Conservation (phyloP, 1,140 invertebrate species). For the Zaprionus vittiger region DNA sequence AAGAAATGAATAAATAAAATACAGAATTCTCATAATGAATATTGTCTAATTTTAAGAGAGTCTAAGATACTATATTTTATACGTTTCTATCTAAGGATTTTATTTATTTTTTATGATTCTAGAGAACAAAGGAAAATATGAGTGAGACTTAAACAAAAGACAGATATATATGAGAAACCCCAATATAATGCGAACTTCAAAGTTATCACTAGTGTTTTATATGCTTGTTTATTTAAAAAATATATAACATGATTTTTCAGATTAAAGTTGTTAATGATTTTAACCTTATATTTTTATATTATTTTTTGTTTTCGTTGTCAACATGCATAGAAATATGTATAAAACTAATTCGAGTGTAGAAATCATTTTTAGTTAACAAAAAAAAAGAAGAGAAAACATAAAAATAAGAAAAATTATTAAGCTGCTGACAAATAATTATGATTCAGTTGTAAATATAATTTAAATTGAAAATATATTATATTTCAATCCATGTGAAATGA, state of each 20-base stretch:
- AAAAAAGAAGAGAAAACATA: background rate
- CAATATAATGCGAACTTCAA: constrained; percentile 31
- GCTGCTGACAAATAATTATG: background rate
- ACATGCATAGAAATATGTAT: no score
- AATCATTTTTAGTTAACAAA: background rate
- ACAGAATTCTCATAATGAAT: background rate
- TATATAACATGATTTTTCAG: no score
- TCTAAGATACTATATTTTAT: constrained; percentile 14
- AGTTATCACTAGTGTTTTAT: background rate
- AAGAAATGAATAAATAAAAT: background rate
- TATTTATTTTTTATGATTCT: constrained; percentile 26
- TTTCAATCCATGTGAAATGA: background rate
- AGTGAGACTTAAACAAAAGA: constrained; percentile 66
- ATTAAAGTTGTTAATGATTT: no score
- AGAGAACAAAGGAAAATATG: constrained; percentile 55
- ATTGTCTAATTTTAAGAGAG: constrained; percentile 12
- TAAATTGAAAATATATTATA: background rate
- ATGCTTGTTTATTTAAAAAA: background rate
- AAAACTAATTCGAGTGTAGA: no score
- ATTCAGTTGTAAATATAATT: background rate
- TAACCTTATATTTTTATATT: no score
- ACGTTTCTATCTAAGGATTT: constrained; percentile 23
- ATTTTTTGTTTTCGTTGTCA: no score
- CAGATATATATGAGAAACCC: constrained; percentile 44
- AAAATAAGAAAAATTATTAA: background rate